Percentiles rank a stretch among this genome's conserved stretches.
Evolutionary conservation across 2,797 vertebrate genomes (phyloP).

Genomic region (Selene dorsalis): DNA sequence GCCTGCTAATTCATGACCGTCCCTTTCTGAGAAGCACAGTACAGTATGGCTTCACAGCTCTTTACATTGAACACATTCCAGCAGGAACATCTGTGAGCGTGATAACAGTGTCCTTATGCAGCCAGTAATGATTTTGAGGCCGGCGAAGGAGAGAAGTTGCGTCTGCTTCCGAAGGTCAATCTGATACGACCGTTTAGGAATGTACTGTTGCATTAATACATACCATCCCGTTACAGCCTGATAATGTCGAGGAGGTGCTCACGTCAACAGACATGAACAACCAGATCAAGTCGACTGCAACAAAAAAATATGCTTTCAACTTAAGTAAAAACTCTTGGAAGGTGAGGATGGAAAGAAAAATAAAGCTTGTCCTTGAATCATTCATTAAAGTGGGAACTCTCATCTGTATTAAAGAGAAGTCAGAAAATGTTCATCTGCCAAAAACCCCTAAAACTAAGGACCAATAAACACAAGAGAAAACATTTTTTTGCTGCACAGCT

Average conservation of each 20-base stretch:
- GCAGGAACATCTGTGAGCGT: constrained; percentile 43
- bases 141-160: constrained; percentile 6
- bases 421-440: constrained; percentile 13
- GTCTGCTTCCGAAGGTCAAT: background rate
- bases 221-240: constrained; percentile 1
- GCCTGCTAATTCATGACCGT: background rate
- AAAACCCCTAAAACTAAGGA: background rate
- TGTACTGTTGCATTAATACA: background rate
- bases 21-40: constrained; percentile 7
- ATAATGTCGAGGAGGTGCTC: background rate
- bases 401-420: background rate
- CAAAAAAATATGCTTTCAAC: constrained; percentile 8
- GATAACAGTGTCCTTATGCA: constrained; percentile 13
- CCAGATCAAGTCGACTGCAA: background rate
- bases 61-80: constrained; percentile 26
- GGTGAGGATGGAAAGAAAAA: background rate
- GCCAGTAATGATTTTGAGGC: constrained; percentile 21
- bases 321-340: constrained; percentile 3
- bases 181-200: constrained; percentile 34
- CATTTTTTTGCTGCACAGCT: constrained; percentile 14
- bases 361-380: background rate
- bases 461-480: constrained; percentile 6
- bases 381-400: background rate
- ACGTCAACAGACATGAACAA: constrained; percentile 29
- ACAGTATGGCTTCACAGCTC: background rate